Percentiles rank a stretch among this genome's conserved stretches.
Evolutionary conservation across 2,888 invertebrate species (phyloP).

Genomic region (Pocota personata): DNA sequence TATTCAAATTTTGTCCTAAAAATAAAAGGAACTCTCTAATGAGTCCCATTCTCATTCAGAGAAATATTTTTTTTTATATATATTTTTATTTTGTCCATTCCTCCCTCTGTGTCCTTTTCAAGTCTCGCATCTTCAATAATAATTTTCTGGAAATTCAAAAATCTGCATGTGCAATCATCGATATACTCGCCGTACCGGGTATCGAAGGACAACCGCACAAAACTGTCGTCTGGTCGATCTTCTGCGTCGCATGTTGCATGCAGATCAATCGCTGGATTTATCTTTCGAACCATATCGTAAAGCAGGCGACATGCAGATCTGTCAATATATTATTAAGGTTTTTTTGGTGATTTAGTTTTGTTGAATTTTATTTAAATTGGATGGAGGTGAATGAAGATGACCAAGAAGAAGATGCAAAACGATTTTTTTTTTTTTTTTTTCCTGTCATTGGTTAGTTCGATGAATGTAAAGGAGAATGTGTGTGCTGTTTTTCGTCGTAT

Average conservation of each 20-base stretch:
- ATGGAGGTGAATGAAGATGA: conserved; percentile 75
- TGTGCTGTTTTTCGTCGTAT: background rate
- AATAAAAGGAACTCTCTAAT: conserved; percentile 59
- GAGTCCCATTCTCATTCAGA: conserved; percentile 65
- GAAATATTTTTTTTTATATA: conserved; percentile 42
- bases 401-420: conserved; percentile 80
- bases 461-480: conserved; percentile 11
- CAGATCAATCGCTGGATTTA: conserved; percentile 72
- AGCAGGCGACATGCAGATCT: conserved; percentile 72
- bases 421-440: conserved; percentile 10
- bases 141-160: conserved; percentile 73
- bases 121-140: conserved; percentile 66
- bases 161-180: conserved; percentile 73
- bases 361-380: conserved; percentile 83
- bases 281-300: conserved; percentile 73
- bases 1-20: conserved; percentile 62
- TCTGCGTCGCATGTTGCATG: conserved; percentile 72
- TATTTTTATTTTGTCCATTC: conserved; percentile 1
- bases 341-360: conserved; percentile 83
- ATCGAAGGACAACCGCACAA: conserved; percentile 42
- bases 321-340: conserved; percentile 74
- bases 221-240: conserved; percentile 44
- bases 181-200: conserved; percentile 1
- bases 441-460: conserved; percentile 4
- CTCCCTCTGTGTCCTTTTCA: conserved; percentile 22